phyloP scores from a whole-genome alignment of 1,140 invertebrate species.

The Hirudo medicinalis region DNA sequence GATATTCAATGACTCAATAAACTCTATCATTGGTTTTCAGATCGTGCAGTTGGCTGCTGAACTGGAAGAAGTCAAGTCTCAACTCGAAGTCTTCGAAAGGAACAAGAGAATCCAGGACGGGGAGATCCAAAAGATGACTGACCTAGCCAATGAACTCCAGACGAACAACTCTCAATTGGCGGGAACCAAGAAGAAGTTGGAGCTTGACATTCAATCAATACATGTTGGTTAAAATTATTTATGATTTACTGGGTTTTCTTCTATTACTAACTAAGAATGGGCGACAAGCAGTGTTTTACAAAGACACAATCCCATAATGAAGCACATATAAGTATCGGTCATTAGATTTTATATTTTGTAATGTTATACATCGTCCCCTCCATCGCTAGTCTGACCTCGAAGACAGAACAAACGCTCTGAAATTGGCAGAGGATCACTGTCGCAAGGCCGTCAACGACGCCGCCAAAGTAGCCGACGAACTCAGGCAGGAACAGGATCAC shows the following conservation, averaged over 20 bases:
- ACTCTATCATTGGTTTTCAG: no score
- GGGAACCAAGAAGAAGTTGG: slow-evolving; percentile 93
- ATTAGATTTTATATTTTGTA: not conserved
- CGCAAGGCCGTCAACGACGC: slow-evolving; percentile 91
- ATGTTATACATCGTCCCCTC: not conserved
- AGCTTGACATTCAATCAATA: slow-evolving; percentile 87
- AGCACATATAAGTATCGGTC: no score
- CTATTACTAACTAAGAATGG: not conserved
- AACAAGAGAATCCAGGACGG: slow-evolving; percentile 88
- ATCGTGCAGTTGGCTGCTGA: slow-evolving; percentile 63
- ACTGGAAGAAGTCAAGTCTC: slow-evolving; percentile 83
- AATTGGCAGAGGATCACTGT: slow-evolving; percentile 33
- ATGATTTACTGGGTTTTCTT: not conserved
- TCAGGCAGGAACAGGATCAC: slow-evolving; percentile 95
- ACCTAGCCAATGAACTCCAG: slow-evolving; percentile 86
- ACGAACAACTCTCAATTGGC: slow-evolving; percentile 80
- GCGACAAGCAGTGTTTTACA: no score
- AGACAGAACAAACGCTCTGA: slow-evolving; percentile 38
- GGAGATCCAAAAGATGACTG: slow-evolving; percentile 87
- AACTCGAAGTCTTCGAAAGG: slow-evolving; percentile 80
- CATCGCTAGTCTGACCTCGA: slow-evolving; percentile 37
- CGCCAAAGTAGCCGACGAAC: slow-evolving; percentile 88
- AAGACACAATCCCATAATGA: no score
- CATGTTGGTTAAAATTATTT: slow-evolving; percentile 53
- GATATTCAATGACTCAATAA: no score